Base-by-base conservation (phyloP, 37 sponge, comb jelly and placozoan species). In the Halisarca cf. caerulea region DNA sequence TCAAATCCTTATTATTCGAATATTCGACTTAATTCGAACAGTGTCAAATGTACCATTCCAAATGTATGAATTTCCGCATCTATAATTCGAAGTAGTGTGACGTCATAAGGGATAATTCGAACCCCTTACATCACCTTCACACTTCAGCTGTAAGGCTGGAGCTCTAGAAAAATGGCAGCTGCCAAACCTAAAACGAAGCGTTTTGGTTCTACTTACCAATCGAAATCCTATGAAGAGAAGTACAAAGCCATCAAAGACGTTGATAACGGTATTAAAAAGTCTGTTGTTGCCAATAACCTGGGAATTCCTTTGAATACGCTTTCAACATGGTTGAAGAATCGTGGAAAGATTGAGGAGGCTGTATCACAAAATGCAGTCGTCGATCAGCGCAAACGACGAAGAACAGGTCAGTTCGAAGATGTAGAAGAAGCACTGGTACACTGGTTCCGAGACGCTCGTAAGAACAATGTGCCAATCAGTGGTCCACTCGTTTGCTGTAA, bases 21-120 rank as follows among this genome's bases (percentile, higher is more conserved):
- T 62, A 62, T 62, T 7, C 11, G 25, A 28, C 64, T 62, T 62
- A 62, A 62, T 62, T 62, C 64, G 64, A 62, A 62, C 64, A 30
- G 6, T 20, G 25, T 28, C 30, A 8, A 23, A 62, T 62, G 64
- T 62, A 62, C 64, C 64, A 62, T 62, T 62, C 30, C 64, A 30
- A 62, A 62, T 62, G 64, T 62, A 62, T 62, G 5, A 23, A 62
- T 20, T 62, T 62, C 30, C 25, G 64, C 30, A n/a, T 62, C 18
- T 7, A 20, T 62, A 62, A 62, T 62, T 62, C 64, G 30, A 62
- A 62, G 18, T 15, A 30, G 30, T 28, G 25, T 62, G 30, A 62
- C 51, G 51, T 47, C 25, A 62, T 62, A 30, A 23, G 4, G 5
- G 64, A 62, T 62, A 62, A 62, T 62, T 62, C 25, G 64, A 62